Evolutionary conservation across 2,888 invertebrate genomes (phyloP).

Genomic region (Drosophila antonietae): DNA sequence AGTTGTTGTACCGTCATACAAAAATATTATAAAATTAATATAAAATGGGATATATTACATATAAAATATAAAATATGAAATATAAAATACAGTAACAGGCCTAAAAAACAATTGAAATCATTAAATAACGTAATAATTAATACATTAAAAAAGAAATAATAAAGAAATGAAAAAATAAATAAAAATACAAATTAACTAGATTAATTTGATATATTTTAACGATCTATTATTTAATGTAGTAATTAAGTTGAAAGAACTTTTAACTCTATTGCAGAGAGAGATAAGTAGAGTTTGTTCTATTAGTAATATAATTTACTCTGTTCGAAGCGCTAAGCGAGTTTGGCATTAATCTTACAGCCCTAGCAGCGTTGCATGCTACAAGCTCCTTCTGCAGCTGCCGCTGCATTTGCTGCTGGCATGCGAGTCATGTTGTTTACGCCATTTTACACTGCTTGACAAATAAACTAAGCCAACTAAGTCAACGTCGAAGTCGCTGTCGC

Average conservation of each 20-base stretch:
- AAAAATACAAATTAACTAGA: neutral
- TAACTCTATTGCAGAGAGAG: neutral
- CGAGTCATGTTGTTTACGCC: conserved; percentile 76
- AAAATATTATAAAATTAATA: neutral
- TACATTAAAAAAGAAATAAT: neutral
- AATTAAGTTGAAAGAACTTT: neutral
- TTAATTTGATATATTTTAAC: neutral
- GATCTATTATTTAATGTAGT: neutral
- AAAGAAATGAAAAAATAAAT: neutral
- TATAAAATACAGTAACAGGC: neutral
- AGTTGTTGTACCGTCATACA: conserved; percentile 6
- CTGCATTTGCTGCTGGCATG: conserved; percentile 26
- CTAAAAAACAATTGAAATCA: too few species aligned
- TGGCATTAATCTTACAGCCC: conserved; percentile 49
- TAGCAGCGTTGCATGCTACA: conserved; percentile 64
- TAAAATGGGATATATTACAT: neutral
- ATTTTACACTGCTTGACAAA: conserved; percentile 76
- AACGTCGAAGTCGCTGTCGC: conserved; percentile 23
- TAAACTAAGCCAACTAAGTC: conserved; percentile 73
- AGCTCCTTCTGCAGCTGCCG: conserved; percentile 47
- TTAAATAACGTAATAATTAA: neutral
- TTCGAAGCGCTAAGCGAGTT: conserved; percentile 9
- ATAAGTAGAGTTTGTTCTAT: neutral
- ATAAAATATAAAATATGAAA: neutral
- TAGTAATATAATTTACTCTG: neutral